Evolutionary conservation across 2,113 vertebrate genomes (phyloP), one percentile per base, ranked within the genome.

Genomic region (Pachyramphus minor): DNA sequence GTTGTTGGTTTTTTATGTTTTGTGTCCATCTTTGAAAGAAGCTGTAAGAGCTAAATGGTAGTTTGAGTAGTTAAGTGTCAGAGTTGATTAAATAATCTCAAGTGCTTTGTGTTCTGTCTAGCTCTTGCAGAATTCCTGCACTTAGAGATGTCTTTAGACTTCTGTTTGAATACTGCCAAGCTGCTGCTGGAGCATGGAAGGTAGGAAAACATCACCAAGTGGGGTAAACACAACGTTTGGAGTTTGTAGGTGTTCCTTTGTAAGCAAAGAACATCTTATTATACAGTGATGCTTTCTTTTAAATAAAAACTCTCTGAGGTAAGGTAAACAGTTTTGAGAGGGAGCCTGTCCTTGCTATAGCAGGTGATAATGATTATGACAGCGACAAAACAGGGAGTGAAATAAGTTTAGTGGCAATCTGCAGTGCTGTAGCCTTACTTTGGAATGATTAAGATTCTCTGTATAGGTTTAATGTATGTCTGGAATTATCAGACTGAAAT

Each of bases 151-250:
- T 89, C 98, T 93, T 95, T 99, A 85, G 98, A 99, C 30, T 97
- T 98, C 24, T 99, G 97, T 96, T 96, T 99, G 91, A 97, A 96
- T 66, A 95, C 97, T 94, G 98, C 97, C 73, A 99, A 98, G 74
- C 97, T 99, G 50, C 97, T 99, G 49, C 97, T 99, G 95, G 97
- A 98, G 78, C 92, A 98, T 80, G 96, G 98, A 87, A 99, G 99
- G 99, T 99, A 98, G 83, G 87, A 92, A 92, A 77, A 27, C 79
- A 25, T 84, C 59, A 8, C 64, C 78, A 52, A 50, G 42, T 20
- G 49, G 19, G 28, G 14, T 71, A 37, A 93, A 86, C 56, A 64
- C 41, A 41, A 2, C 47, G 28, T 75, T 78, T 88, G 75, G 58
- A 63, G 49, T 45, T 76, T 75, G 22, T 14, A 72, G 37, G 14